phyloP scores from a whole-genome alignment of 2,888 invertebrate genomes.

The Platycheirus rosarum region DNA sequence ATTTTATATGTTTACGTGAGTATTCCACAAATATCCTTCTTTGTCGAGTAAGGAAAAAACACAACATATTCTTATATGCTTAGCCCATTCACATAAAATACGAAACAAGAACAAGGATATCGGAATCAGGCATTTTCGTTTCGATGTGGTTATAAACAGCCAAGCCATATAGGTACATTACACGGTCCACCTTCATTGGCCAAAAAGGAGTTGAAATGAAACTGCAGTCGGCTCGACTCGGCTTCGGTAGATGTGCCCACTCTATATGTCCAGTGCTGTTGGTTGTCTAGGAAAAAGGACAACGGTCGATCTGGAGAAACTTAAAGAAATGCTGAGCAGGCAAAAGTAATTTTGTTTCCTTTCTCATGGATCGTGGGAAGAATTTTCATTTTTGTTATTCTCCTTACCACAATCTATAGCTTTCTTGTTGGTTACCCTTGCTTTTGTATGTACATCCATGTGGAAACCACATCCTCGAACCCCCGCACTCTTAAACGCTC shows the following conservation, averaged over 20 bases:
- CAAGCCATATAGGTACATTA: slow-evolving; percentile 11
- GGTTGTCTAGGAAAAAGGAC: slow-evolving; percentile 26
- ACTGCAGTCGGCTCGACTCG: slow-evolving; percentile 42
- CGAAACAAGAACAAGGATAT: slow-evolving; percentile 44
- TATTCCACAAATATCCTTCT: slow-evolving; percentile 59
- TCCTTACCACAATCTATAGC: background rate
- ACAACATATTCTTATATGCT: slow-evolving; percentile 10
- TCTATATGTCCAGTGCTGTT: background rate
- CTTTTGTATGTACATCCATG: background rate
- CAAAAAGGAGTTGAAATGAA: slow-evolving; percentile 40
- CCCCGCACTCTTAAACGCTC: slow-evolving; percentile 38
- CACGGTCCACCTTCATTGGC: slow-evolving; percentile 2
- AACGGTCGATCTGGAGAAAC: slow-evolving; percentile 58
- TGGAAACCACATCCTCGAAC: slow-evolving; percentile 4
- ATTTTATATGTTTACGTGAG: slow-evolving; percentile 66
- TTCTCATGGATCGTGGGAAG: slow-evolving; percentile 60
- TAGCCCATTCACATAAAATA: slow-evolving; percentile 31
- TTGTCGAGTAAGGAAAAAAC: slow-evolving; percentile 31
- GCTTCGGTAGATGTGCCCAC: slow-evolving; percentile 35
- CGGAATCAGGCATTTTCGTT: slow-evolving; percentile 56
- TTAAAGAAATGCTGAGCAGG: slow-evolving; percentile 73
- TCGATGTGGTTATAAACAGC: slow-evolving; percentile 62
- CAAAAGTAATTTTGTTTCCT: slow-evolving; percentile 80
- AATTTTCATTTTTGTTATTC: slow-evolving; percentile 55
- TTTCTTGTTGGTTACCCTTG: background rate